Base-by-base conservation (phyloP, 2,113 vertebrate genomes). In the Hypomesus transpacificus region DNA sequence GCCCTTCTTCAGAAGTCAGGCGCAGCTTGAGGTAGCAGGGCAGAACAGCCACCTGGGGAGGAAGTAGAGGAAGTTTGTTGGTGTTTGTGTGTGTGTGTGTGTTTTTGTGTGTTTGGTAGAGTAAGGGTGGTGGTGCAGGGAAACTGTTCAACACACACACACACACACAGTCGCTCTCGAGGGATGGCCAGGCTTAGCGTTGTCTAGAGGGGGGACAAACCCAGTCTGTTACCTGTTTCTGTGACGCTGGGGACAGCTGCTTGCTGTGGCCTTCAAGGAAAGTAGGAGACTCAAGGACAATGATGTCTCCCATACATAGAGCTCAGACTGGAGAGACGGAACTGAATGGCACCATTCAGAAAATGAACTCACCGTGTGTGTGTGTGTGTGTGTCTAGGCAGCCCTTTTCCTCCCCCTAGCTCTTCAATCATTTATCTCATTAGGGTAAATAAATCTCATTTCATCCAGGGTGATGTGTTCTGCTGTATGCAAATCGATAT, bases 401-500 rank as follows among this genome's bases (percentile, higher is more conserved):
- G 6, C 28, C 61, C 5, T 46, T 13, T 13, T 13, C 39, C 4
- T 2, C 9, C 9, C 39, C 39, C 39, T 13, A 13, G 9, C 39
- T 13, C 39, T 7, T 46, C 39, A 34, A 46, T 46, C 39, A 46
- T 46, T 46, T 26, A 22, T 61, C 22, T 54, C 26, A 21, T 56
- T 14, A 72, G 52, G 8, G 8, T 21, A 64, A 81, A 67, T 50
- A 24, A 58, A 75, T 75, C 26, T 61, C 31, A 51, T 57, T 51
- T 28, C 57, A 53, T 69, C 34, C 11, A 7, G 24, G 39, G 26
- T 31, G 59, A 73, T 0, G 11, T 14, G 53, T 8, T n/a, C 14
- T 3, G 16, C 14, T 73, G 31, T 39, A 58, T 61, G 26, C 16
- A 73, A 69, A 80, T n/a, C n/a, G 46, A 81, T 68, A 34, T 66